A percentile compares a stretch with the other conserved stretches of the same genome.
phyloP scores from a whole-genome alignment of 2,797 vertebrate species.

The Antrozous pallidus region DNA sequence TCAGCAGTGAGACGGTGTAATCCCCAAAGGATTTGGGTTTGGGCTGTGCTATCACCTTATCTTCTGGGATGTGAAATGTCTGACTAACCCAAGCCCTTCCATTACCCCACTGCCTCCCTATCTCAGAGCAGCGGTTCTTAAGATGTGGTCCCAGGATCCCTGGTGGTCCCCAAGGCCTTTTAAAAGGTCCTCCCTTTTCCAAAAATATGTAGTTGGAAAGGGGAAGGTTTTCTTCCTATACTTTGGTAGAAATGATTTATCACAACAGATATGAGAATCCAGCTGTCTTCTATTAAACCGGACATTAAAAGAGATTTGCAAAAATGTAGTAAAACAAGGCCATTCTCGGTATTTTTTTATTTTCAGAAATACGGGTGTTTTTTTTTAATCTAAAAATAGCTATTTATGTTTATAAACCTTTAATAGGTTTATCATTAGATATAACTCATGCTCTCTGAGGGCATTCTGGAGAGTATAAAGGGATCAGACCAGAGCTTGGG shows the following conservation, averaged over 20 bases:
- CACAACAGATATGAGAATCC: conserved; percentile 2
- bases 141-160: not conserved
- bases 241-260: conserved; percentile 6
- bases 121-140: not conserved
- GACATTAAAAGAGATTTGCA: conserved; percentile 35
- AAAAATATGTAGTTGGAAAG: too few species aligned
- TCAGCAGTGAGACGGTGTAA: not conserved
- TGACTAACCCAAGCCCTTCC: not conserved
- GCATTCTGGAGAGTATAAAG: not conserved
- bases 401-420: conserved; percentile 39
- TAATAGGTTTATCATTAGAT: not conserved
- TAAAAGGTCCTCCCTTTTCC: not conserved
- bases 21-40: not conserved
- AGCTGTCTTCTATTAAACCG: conserved; percentile 36
- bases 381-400: conserved; percentile 39
- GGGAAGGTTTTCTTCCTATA: not conserved
- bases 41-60: not conserved
- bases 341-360: not conserved
- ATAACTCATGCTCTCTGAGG: not conserved
- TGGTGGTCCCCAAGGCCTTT: not conserved
- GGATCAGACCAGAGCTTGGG: not conserved
- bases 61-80: not conserved
- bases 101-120: not conserved
- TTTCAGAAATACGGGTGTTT: not conserved
- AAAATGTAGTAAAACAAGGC: conserved; percentile 34